Evolutionary conservation across 2,888 invertebrate genomes (phyloP), one percentile per base, ranked within the genome.

Genomic region (Cylindroiulus punctatus): DNA sequence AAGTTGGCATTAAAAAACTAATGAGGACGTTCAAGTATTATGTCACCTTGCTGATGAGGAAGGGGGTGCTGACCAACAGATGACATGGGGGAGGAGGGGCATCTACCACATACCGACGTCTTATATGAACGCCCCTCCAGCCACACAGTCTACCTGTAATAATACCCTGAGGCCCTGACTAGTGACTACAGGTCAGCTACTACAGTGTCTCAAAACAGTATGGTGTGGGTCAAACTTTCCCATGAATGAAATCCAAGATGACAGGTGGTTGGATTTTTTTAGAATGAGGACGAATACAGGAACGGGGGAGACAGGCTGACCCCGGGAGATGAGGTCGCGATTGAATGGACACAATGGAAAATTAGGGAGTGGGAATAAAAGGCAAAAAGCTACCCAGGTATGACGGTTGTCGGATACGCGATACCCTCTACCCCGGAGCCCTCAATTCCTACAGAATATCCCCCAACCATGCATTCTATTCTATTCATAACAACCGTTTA

Each of bases 311-410:
- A 52, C 19, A 1, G 52, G n/a, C n/a, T 52, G 52, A 52, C 52
- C 52, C 52, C n/a, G n/a, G n/a, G n/a, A 52, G 52, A 52, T n/a
- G 5, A 52, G 52, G 52, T 52, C 52, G 52, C 52, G 52, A 52
- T n/a, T 52, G 52, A 52, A 52, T 52, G 5, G 52, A 52, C 52
- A 52, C 52, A n/a, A n/a, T n/a, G 52, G 52, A n/a, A 52, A 52
- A 52, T 52, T 52, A 52, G 19, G 52, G 52, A 52, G 52, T 19
- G 19, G 52, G 19, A 52, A 52, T 52, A 52, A 52, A 52, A 52
- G n/a, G n/a, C 17, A 52, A 52, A 47, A 52, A 52, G 52, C n/a
- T 52, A 52, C 4, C 17, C 17, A 52, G 52, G 44, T 44, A 44
- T 44, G 44, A 44, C 44, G 44, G 44, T 8, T 12, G 44, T 44